phyloP scores from a whole-genome alignment of 53 echinoderm and acorn worm genomes.

The Echinometra lucunter region DNA sequence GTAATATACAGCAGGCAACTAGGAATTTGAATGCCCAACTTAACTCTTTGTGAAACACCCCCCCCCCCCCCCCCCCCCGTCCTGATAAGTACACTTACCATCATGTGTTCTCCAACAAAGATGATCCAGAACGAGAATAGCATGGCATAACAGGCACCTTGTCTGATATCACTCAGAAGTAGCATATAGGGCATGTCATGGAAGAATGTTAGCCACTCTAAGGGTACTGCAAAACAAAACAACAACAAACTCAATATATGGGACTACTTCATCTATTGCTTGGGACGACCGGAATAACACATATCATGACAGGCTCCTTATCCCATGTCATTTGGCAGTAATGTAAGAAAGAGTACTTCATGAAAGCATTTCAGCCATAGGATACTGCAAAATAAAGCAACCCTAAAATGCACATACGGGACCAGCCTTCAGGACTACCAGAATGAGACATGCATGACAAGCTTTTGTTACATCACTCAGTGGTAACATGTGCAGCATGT shows the following conservation, averaged over 20 bases:
- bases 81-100: conserved; percentile 77
- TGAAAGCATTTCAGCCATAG: too few relatives aligned
- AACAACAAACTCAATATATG: neutral
- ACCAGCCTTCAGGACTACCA: too few relatives aligned
- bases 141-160: conserved; percentile 96
- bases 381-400: too few relatives aligned
- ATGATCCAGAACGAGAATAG: conserved; percentile 98
- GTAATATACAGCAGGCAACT: too few relatives aligned
- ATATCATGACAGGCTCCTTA: conserved; percentile 92
- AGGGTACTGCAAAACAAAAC: conserved; percentile 94
- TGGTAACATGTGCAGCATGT: conserved; percentile 79
- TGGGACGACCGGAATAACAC: conserved; percentile 78
- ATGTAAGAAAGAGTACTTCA: too few relatives aligned
- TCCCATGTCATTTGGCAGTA: too few relatives aligned
- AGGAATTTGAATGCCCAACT: too few relatives aligned
- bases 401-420: too few relatives aligned
- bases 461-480: too few relatives aligned
- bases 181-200: conserved; percentile 87
- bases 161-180: conserved; percentile 89
- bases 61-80: too few relatives aligned
- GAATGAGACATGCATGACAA: too few relatives aligned
- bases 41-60: too few relatives aligned
- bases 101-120: conserved; percentile 96
- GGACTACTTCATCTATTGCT: neutral
- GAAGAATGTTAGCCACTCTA: conserved; percentile 96